phyloP scores from a whole-genome alignment of 37 sponge, comb jelly and placozoan genomes.

The Tethya wilhelma region DNA sequence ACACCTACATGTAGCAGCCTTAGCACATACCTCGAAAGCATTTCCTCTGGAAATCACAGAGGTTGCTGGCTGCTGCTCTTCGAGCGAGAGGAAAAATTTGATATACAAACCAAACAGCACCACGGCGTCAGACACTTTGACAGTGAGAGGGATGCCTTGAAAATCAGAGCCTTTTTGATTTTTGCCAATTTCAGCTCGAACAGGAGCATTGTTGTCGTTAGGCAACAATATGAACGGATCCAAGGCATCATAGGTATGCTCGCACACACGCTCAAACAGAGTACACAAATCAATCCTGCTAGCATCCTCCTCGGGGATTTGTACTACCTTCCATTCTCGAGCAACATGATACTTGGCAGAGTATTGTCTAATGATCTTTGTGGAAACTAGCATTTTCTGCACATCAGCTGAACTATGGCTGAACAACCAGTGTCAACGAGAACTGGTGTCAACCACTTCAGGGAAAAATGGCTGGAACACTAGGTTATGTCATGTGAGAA shows the following conservation, averaged over 20 bases:
- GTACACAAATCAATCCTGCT: neutral
- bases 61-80: neutral
- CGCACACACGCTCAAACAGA: neutral
- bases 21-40: neutral
- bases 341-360: neutral
- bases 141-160: slow-evolving; percentile 4
- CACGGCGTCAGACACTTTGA: neutral
- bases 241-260: neutral
- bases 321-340: neutral
- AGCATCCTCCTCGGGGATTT: neutral
- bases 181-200: neutral
- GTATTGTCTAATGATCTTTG: neutral
- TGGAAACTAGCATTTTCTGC: neutral
- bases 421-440: no score
- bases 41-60: neutral
- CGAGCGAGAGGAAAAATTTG: neutral
- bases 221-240: neutral
- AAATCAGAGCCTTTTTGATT: neutral
- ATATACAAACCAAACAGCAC: neutral
- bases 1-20: no score
- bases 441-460: no score
- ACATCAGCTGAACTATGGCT: no score
- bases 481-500: no score
- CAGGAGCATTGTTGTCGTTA: neutral
- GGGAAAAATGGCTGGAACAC: no score